A percentile compares a stretch with the other conserved stretches of the same genome.
Evolutionary conservation across 2,888 invertebrate genomes (phyloP).

Genomic region (Lithosia quadra): DNA sequence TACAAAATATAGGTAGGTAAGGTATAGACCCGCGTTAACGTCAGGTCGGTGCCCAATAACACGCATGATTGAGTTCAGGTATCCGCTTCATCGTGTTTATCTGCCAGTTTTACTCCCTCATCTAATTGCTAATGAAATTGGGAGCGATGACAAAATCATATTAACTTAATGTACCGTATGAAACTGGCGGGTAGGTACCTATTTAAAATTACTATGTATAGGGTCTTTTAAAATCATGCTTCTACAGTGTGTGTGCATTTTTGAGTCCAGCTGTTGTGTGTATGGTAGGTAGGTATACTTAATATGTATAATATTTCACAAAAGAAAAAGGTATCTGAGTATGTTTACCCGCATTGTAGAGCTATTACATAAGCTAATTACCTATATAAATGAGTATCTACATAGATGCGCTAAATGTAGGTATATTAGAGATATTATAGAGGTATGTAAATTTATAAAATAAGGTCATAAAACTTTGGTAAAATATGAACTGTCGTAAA

Average conservation of each 20-base stretch:
- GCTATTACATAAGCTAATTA: too few species aligned
- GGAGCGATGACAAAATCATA: constrained; percentile 7
- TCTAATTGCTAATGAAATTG: constrained; percentile 24
- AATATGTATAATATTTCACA: too few species aligned
- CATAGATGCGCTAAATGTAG: too few species aligned
- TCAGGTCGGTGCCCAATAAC: constrained; percentile 69
- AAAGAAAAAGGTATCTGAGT: too few species aligned
- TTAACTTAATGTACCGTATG: constrained; percentile 4
- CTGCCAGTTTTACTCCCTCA: constrained; percentile 14
- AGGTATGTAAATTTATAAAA: neutral
- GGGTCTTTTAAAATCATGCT: too few species aligned
- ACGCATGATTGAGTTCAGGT: constrained; percentile 66
- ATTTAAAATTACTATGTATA: neutral
- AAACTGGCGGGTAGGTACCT: neutral
- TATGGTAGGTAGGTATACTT: too few species aligned
- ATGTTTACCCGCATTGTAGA: too few species aligned
- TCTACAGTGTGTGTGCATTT: too few species aligned
- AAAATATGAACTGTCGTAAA: constrained; percentile 17
- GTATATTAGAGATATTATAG: too few species aligned
- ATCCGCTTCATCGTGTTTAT: constrained; percentile 28
- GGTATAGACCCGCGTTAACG: constrained; percentile 31
- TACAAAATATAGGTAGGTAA: too few species aligned
- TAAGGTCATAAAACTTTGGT: constrained; percentile 3
- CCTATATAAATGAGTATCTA: too few species aligned
- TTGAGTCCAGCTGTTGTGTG: too few species aligned